Percentiles rank a stretch among this genome's conserved stretches.
Evolutionary conservation across 2,113 vertebrate species (phyloP).

Genomic region (Oxygymnocypris stewartii): DNA sequence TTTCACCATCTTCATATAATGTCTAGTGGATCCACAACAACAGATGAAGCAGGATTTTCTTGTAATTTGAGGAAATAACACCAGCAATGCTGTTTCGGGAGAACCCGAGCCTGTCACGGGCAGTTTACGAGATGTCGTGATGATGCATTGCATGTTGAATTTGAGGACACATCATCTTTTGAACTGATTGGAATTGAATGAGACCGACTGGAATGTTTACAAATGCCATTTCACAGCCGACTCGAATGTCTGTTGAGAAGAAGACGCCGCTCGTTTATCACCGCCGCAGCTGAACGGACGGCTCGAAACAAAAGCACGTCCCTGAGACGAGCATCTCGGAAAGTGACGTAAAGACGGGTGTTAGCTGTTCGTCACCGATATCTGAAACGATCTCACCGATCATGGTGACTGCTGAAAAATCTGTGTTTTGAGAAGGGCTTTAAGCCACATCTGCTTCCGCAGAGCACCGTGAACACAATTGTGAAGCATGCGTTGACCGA

Average conservation of each 20-base stretch:
- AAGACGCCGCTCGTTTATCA: slow-evolving; percentile 27
- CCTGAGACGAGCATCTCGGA: background rate
- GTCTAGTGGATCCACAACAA: slow-evolving; percentile 7
- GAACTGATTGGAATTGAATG: slow-evolving; percentile 24
- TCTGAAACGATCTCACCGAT: background rate
- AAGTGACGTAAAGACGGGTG: background rate
- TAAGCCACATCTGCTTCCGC: slow-evolving; percentile 11
- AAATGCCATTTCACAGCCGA: slow-evolving; percentile 22
- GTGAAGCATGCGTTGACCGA: background rate
- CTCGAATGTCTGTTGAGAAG: background rate
- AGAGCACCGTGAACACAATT: background rate
- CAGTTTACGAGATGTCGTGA: slow-evolving; percentile 26
- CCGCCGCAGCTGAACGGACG: background rate
- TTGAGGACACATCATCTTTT: slow-evolving; percentile 39
- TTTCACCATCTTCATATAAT: slow-evolving; percentile 16
- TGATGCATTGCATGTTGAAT: slow-evolving; percentile 41
- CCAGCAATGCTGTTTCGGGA: background rate
- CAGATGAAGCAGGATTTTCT: slow-evolving; percentile 14
- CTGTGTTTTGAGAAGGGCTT: background rate
- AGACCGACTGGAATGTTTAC: slow-evolving; percentile 39
- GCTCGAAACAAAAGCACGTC: background rate
- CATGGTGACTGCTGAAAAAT: slow-evolving; percentile 4
- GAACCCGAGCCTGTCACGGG: slow-evolving; percentile 16
- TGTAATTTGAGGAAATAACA: slow-evolving; percentile 32
- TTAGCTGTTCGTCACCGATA: background rate